Conservation (phyloP, 1,140 invertebrate species). For the Drosophila kohkoa region DNA sequence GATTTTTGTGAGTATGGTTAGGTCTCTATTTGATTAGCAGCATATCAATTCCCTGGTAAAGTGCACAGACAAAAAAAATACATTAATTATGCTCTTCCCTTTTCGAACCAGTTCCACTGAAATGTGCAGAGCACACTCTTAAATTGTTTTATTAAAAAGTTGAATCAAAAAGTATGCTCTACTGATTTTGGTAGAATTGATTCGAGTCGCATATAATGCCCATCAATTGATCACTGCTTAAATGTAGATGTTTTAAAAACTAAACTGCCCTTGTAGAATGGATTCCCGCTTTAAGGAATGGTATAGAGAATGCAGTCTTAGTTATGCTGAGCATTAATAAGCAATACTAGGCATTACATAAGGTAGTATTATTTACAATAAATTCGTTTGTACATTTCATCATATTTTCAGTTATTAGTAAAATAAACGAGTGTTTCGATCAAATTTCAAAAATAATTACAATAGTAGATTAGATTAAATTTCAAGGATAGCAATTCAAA, state of each 20-base stretch:
- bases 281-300: not conserved
- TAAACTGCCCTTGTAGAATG: not conserved
- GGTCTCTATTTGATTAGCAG: slow-evolving; percentile 21
- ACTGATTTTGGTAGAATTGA: not conserved
- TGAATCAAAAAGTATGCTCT: not conserved
- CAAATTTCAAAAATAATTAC: slow-evolving; percentile 22
- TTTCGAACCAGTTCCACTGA: not conserved
- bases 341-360: slow-evolving; percentile 60
- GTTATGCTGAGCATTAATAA: slow-evolving; percentile 74
- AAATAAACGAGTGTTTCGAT: slow-evolving; percentile 22
- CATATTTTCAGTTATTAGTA: slow-evolving; percentile 27
- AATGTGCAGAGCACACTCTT: not conserved
- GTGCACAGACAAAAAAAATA: slow-evolving; percentile 24
- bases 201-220: not conserved
- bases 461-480: slow-evolving; percentile 21
- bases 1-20: slow-evolving; percentile 63
- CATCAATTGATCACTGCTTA: not conserved
- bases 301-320: slow-evolving; percentile 4
- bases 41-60: slow-evolving; percentile 13
- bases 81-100: not conserved
- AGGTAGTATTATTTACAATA: slow-evolving; percentile 59
- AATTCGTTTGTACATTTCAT: slow-evolving; percentile 15
- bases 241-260: not conserved
- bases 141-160: not conserved
- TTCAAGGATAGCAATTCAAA: slow-evolving; percentile 38